Base-by-base conservation (phyloP, 2,888 invertebrate genomes). In the Mesoligia furuncula region DNA sequence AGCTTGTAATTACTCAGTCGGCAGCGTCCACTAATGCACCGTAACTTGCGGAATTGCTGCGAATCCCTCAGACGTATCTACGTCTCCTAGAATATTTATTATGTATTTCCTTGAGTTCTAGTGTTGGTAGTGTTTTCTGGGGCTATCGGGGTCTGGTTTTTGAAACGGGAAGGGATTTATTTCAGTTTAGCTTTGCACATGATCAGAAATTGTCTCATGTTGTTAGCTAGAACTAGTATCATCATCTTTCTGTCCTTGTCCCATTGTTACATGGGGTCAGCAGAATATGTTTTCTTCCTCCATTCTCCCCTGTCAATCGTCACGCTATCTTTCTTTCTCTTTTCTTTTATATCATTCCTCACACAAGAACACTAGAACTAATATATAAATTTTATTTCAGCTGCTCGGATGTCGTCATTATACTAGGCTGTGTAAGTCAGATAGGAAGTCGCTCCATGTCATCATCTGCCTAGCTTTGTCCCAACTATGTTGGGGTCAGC, bases 1-100 rank as follows among this genome's bases (percentile, higher is more conserved):
- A 20, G 80, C 69, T 79, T 85, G 85, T 87, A 87, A 87, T 85
- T 85, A 85, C 86, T 85, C 73, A 85, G 82, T 85, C 79, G 65
- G 73, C 48, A 77, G 68, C 74, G 74, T 85, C 75, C 77, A 71
- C 77, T 82, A 87, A 85, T 85, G 85, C 75, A 68, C 68, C n/a
- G 78, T 85, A 82, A 82, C 85, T 87, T 69, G 82, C 66, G 68
- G 70, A 78, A 79, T 81, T 79, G 75, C 77, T 77, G 62, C n/a
- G 65, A 72, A 82, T 61, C 79, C 65, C 69, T 69, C 69, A 73
- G 69, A 82, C 70, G 62, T 77, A 73, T 72, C 61, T 70, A 51
- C 57, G 48, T 69, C 86, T 85, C 27, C 48, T 70, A 31, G n/a
- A 62, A 65, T 70, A 83, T 83, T 85, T 85, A 83, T 85, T 83